A percentile compares a stretch with the other conserved stretches of the same genome.
phyloP scores from a whole-genome alignment of 2,113 vertebrate genomes.

The Acrocephalus kingi region DNA sequence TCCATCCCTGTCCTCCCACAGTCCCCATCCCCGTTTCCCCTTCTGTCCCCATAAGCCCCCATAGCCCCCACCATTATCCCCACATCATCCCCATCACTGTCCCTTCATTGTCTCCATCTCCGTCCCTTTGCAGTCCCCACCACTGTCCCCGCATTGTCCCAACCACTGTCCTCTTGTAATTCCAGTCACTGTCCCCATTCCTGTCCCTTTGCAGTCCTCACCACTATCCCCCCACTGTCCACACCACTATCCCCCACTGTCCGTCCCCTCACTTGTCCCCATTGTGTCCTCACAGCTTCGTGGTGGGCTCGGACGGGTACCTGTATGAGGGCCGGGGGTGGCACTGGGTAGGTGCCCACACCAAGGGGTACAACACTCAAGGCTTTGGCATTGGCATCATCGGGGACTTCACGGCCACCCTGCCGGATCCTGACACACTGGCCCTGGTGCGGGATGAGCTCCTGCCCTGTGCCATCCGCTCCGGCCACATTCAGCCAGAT shows the following conservation, averaged over 20 bases:
- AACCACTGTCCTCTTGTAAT: not conserved
- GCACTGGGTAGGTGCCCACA: constrained; percentile 86
- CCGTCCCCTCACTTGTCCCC: not conserved
- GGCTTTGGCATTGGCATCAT: constrained; percentile 86
- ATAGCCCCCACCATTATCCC: too few relatives aligned
- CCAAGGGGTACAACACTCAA: constrained; percentile 79
- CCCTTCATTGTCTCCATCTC: too few relatives aligned
- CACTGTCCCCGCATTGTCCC: not conserved
- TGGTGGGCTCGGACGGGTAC: constrained; percentile 86
- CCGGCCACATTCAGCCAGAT: constrained; percentile 49
- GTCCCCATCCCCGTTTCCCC: not conserved
- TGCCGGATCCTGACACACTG: constrained; percentile 70
- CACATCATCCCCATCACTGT: too few relatives aligned
- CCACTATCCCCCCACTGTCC: too few relatives aligned
- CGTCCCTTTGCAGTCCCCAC: not conserved
- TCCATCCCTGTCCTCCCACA: too few relatives aligned
- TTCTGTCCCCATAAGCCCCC: too few relatives aligned
- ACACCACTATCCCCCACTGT: too few relatives aligned
- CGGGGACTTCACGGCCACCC: constrained; percentile 76
- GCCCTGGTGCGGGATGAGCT: constrained; percentile 76
- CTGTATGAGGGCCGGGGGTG: constrained; percentile 90
- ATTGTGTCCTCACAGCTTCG: constrained; percentile 73
- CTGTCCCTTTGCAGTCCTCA: not conserved
- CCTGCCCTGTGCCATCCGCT: constrained; percentile 72
- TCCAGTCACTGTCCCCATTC: not conserved